These are phyloP conservation scores for Coluber constrictor DNA, from an alignment of 2,797 vertebrate species.

Conservation along the genomic window DNA sequence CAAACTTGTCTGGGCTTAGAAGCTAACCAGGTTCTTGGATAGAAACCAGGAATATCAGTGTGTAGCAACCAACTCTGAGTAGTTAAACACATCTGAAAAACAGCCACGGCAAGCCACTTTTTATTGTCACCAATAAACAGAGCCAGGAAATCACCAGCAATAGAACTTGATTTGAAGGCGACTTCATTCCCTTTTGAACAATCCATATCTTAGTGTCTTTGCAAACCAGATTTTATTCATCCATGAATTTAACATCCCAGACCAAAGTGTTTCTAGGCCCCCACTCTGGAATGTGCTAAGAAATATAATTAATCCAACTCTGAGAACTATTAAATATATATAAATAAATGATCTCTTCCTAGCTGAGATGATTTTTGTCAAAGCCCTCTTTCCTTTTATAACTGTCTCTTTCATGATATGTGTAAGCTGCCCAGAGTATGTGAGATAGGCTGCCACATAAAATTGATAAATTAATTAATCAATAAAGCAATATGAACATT, in stretches of 20 bases:
- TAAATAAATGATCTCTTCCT: neutral
- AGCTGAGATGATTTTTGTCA: neutral
- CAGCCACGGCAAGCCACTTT: neutral
- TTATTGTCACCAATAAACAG: neutral
- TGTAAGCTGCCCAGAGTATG: neutral
- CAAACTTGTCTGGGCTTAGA: neutral
- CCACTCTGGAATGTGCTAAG: neutral
- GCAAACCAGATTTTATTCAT: neutral
- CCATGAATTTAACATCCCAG: neutral
- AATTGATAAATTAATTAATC: neutral
- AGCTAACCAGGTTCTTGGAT: neutral
- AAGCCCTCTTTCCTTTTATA: neutral
- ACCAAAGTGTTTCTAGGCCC: neutral
- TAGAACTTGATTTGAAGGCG: neutral
- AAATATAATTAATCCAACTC: neutral
- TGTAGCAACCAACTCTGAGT: neutral
- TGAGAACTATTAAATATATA: neutral
- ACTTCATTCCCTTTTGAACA: neutral
- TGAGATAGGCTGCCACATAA: neutral
- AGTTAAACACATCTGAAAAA: neutral
- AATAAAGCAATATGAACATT: neutral
- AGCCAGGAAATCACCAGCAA: neutral
- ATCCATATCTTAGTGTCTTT: neutral
- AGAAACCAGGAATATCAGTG: neutral
- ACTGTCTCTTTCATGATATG: neutral